phyloP scores from a whole-genome alignment of 2,113 vertebrate genomes.

The Oncorhynchus masou region DNA sequence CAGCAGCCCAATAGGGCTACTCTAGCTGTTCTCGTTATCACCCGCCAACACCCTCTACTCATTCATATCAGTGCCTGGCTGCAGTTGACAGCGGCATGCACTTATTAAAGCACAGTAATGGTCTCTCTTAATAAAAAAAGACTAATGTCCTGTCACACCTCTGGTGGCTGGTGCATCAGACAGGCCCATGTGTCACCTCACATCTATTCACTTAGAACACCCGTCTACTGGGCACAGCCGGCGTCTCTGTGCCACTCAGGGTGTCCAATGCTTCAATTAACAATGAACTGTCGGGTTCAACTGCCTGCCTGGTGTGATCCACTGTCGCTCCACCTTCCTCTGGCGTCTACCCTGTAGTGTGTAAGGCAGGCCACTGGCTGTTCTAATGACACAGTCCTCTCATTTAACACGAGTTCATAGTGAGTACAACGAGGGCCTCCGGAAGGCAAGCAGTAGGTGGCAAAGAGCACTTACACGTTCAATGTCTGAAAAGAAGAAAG shows the following conservation, averaged over 20 bases:
- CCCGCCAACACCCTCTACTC: not conserved
- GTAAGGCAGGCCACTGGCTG: not conserved
- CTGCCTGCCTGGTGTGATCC: not conserved
- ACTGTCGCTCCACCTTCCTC: not conserved
- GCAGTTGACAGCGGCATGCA: not conserved
- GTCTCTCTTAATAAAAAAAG: not conserved
- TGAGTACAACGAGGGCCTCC: not conserved
- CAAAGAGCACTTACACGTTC: not conserved
- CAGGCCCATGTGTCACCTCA: slow-evolving; percentile 10
- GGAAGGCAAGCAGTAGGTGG: not conserved
- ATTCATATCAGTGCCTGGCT: not conserved
- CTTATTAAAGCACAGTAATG: not conserved
- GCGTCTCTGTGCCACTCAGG: slow-evolving; percentile 1
- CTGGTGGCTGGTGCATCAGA: slow-evolving; percentile 4
- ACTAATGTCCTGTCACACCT: slow-evolving; percentile 22
- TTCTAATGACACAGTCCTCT: not conserved
- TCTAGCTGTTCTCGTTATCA: not conserved
- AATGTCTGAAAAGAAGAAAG: no score
- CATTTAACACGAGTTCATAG: not conserved
- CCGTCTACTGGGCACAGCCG: slow-evolving; percentile 6
- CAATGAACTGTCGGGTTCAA: not conserved
- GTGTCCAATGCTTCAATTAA: slow-evolving; percentile 9
- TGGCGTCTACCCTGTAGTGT: not conserved
- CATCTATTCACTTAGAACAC: slow-evolving; percentile 28
- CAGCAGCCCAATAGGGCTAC: not conserved